Base-by-base conservation (phyloP, 2,113 vertebrate genomes). In the Fulica atra region DNA sequence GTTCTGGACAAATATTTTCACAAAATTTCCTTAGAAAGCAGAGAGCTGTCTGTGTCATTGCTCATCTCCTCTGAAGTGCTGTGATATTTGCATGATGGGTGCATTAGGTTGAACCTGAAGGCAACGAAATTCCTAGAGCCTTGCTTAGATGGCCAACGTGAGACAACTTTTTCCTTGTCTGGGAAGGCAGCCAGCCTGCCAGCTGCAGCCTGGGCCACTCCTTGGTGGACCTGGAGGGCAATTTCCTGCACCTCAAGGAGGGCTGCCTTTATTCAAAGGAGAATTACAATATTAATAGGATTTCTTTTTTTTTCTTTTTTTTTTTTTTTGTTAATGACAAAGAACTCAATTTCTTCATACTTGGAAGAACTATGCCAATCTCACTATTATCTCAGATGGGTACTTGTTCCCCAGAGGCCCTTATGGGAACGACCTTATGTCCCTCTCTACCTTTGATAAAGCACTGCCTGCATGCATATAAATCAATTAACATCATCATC, bases 201-300 rank as follows among this genome's bases (percentile, higher is more conserved):
- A 96, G 93, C 91, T 97, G 94, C 73, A 92, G 73, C 38, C 78
- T 3, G 1, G 38, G 65, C 87, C 87, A 95, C 68, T 72, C 72
- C 70, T 35, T 68, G 50, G 42, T 59, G 36, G 77, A 91, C 83
- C 95, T 85, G 59, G 44, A 82, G 81, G 83, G 83, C 83, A 80
- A 70, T 80, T 92, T 92, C 59, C 73, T 89, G 77, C 59, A 86
- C 86, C 63, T 89, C 88, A 65, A 0, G 36, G 64, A 92, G 31
- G 79, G 64, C 68, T 87, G 88, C 35, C 40, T 86, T 95, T 89
- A 93, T 95, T 96, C 93, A 97, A 93, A 94, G 92, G 89, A 94
- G 88, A 97, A 97, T 97, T 97, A 94, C 70, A 97, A 96, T 96
- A 98, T 97, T 98, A 98, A 98, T 94, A 97, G 95, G 95, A 93